Conservation (phyloP, 2,113 vertebrate genomes). For the Ancistrus triradiatus region DNA sequence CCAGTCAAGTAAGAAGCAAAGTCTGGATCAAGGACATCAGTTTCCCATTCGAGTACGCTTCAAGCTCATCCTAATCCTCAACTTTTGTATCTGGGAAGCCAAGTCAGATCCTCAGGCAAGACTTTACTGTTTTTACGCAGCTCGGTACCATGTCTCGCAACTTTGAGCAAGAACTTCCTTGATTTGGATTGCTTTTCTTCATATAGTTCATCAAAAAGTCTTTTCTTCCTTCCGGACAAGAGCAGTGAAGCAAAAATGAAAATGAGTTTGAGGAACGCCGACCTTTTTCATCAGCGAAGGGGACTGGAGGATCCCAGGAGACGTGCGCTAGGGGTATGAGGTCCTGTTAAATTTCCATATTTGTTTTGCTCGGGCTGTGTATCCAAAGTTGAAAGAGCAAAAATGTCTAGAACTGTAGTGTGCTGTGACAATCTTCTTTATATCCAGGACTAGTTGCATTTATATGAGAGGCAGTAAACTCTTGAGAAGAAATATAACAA, state of each 20-base stretch:
- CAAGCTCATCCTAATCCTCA: not conserved
- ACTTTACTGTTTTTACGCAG: too few species aligned
- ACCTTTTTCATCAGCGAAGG: conserved; percentile 49
- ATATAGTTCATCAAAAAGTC: not conserved
- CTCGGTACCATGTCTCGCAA: too few species aligned
- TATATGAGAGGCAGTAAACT: conserved; percentile 6
- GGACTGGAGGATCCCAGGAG: conserved; percentile 45
- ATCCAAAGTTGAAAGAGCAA: conserved; percentile 29
- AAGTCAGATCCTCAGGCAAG: not conserved
- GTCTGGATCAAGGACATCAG: not conserved
- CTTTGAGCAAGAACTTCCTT: not conserved
- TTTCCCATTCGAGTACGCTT: not conserved
- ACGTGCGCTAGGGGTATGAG: conserved; percentile 37
- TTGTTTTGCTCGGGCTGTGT: conserved; percentile 35
- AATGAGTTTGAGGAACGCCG: conserved; percentile 29
- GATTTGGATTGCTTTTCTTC: not conserved
- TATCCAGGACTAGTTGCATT: conserved; percentile 2
- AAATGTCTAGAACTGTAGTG: conserved; percentile 10
- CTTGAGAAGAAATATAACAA: not conserved
- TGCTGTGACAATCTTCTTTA: not conserved
- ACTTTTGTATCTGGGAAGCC: not conserved
- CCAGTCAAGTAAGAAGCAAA: not conserved
- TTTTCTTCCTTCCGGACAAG: conserved; percentile 1
- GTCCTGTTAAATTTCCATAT: conserved; percentile 47
- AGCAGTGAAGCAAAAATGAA: conserved; percentile 26